Conservation (phyloP, 2,888 invertebrate genomes). For the Ectemnius lituratus region DNA sequence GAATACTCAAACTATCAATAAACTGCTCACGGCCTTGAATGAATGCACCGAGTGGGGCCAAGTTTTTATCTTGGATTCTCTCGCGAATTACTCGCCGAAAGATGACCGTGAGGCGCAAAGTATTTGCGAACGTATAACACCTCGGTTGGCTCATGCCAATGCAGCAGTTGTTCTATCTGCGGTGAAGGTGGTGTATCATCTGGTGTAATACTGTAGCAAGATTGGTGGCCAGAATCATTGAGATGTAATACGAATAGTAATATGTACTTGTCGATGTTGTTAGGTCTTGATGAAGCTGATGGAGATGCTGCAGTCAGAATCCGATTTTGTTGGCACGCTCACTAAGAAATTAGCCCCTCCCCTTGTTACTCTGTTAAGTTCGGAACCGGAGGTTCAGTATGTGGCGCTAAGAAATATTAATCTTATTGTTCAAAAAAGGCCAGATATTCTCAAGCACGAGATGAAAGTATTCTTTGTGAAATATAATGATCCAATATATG, state of each 20-base stretch:
- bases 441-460: slow-evolving; percentile 99
- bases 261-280: slow-evolving; percentile 18
- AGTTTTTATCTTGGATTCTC: slow-evolving; percentile 97
- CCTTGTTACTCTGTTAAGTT: slow-evolving; percentile 96
- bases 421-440: slow-evolving; percentile 98
- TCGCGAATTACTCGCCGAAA: slow-evolving; percentile 97
- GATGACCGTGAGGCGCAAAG: slow-evolving; percentile 99
- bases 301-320: slow-evolving; percentile 96
- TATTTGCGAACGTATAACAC: slow-evolving; percentile 98
- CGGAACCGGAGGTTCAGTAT: slow-evolving; percentile 99
- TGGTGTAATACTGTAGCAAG: neutral
- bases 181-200: slow-evolving; percentile 86
- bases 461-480: slow-evolving; percentile 99
- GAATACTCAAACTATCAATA: slow-evolving; percentile 98
- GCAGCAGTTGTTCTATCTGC: slow-evolving; percentile 99
- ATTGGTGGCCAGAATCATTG: slow-evolving; percentile 7
- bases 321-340: slow-evolving; percentile 95
- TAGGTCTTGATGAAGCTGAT: slow-evolving; percentile 97
- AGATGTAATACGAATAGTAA: neutral
- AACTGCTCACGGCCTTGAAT: slow-evolving; percentile 97
- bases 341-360: slow-evolving; percentile 99
- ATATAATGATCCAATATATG: slow-evolving; percentile 99
- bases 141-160: slow-evolving; percentile 98
- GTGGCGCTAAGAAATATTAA: slow-evolving; percentile 99
- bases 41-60: slow-evolving; percentile 99